Evolutionary conservation across 1,140 invertebrate species (phyloP).

Genomic region (Bactericera cockerelli): DNA sequence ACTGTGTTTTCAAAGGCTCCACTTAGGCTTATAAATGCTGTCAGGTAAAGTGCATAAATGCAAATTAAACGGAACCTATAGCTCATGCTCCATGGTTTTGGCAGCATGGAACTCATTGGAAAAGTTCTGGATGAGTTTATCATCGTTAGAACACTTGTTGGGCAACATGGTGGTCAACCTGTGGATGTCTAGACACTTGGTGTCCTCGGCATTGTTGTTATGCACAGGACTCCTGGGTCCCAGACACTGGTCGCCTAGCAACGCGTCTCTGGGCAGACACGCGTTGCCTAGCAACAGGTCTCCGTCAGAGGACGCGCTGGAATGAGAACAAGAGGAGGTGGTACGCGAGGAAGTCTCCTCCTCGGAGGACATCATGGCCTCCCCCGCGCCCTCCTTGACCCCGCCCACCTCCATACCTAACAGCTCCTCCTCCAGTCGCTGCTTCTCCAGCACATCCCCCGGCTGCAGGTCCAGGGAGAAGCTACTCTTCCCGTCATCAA

Average conservation of each 20-base stretch:
- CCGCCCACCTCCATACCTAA: not conserved
- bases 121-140: not conserved
- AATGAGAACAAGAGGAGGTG: not conserved
- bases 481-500: no score
- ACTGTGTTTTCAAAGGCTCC: no score
- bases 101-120: not conserved
- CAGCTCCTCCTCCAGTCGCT: not conserved
- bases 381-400: not conserved
- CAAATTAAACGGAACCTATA: no score
- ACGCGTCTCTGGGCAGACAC: not conserved
- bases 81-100: not conserved
- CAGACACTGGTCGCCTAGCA: not conserved
- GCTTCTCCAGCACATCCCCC: not conserved
- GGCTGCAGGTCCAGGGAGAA: not conserved
- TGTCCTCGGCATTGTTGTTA: not conserved
- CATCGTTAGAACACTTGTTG: not conserved
- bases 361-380: not conserved
- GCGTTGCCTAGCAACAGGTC: not conserved
- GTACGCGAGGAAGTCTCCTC: not conserved
- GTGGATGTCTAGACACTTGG: not conserved
- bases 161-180: not conserved
- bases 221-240: not conserved
- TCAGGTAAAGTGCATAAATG: no score
- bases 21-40: no score
- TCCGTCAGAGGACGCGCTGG: not conserved